These are phyloP conservation scores for Leptopilina drosophilae DNA, from an alignment of 2,888 invertebrate genomes.

Conservation along the genomic window DNA sequence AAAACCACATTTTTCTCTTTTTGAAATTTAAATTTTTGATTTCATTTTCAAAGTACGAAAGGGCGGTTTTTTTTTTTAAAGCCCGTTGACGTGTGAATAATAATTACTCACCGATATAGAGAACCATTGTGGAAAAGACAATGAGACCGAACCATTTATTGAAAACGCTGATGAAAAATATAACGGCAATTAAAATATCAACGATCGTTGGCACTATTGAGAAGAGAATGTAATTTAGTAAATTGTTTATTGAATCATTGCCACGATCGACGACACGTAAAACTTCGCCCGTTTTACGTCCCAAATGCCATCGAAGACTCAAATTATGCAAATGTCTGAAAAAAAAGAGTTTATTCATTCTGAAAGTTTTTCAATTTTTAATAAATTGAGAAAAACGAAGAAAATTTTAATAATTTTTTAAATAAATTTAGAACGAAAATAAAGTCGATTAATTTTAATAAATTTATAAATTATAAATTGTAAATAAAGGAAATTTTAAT, in stretches of 20 bases:
- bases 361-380: too few relatives aligned
- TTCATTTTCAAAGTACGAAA: too few relatives aligned
- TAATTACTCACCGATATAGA: slow-evolving; percentile 90
- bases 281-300: slow-evolving; percentile 97
- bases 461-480: too few relatives aligned
- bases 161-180: slow-evolving; percentile 92
- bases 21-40: not conserved
- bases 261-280: slow-evolving; percentile 97
- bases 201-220: slow-evolving; percentile 95
- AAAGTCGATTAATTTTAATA: too few relatives aligned
- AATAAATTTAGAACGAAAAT: too few relatives aligned
- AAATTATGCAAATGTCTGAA: slow-evolving; percentile 93
- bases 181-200: slow-evolving; percentile 94
- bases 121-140: slow-evolving; percentile 93
- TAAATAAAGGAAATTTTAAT: too few relatives aligned
- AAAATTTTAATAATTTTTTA: too few relatives aligned
- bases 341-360: too few relatives aligned
- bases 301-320: slow-evolving; percentile 96
- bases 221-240: slow-evolving; percentile 94
- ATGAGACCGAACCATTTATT: slow-evolving; percentile 97
- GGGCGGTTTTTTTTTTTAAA: too few relatives aligned
- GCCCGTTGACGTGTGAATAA: not conserved
- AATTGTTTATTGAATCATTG: slow-evolving; percentile 95
- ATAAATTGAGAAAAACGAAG: too few relatives aligned
- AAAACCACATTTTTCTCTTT: too few relatives aligned